phyloP scores from a whole-genome alignment of 2,113 vertebrate genomes.

The Tamias sibiricus region DNA sequence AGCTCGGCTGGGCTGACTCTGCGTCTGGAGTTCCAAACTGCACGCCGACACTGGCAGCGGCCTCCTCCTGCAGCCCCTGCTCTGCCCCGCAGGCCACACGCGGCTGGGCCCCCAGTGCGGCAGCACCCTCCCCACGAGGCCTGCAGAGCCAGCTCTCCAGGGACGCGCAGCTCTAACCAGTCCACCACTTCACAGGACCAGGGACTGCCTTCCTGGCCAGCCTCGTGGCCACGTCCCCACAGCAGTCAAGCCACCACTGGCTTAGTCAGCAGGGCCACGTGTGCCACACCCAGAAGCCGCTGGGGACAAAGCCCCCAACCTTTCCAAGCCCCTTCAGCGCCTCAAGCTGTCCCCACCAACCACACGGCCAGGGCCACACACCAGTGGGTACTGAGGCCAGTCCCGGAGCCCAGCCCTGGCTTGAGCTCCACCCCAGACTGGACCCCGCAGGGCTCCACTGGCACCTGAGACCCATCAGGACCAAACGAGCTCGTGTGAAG shows the following conservation, averaged over 20 bases:
- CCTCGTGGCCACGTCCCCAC: accelerated
- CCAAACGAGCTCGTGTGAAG: too few species aligned
- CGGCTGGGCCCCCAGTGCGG: too few species aligned
- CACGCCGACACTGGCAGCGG: background rate
- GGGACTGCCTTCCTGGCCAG: background rate
- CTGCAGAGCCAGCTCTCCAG: too few species aligned
- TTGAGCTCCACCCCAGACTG: background rate
- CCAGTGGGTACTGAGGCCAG: background rate
- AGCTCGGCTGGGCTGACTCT: background rate
- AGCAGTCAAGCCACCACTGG: too few species aligned
- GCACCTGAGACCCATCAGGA: too few species aligned
- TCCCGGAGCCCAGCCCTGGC: background rate
- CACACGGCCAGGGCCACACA: background rate
- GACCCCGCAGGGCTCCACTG: accelerated
- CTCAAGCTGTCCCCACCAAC: background rate
- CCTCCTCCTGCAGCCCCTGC: background rate
- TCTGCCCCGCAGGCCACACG: too few species aligned
- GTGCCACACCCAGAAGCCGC: background rate
- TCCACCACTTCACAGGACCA: too few species aligned
- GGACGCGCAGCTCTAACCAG: too few species aligned
- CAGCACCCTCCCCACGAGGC: too few species aligned
- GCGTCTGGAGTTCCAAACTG: too few species aligned
- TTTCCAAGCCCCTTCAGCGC: background rate
- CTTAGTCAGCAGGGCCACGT: background rate
- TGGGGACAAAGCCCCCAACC: background rate